These are phyloP conservation scores for Cuniculus paca DNA, from an alignment of 2,797 vertebrate species.

Conservation along the genomic window DNA sequence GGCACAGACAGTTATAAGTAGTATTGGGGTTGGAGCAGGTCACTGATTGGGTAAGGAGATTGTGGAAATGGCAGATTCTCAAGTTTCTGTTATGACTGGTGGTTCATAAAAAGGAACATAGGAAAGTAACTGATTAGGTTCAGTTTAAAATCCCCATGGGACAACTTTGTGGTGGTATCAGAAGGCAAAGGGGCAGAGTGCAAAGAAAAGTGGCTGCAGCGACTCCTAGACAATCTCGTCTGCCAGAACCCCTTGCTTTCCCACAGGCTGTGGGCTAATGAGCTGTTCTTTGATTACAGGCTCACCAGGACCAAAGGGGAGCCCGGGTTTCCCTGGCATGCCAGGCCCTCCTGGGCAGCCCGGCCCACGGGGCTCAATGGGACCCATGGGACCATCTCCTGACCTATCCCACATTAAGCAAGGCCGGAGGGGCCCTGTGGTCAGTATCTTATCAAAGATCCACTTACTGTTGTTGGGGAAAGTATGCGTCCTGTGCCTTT, in stretches of 20 bases:
- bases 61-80: neutral
- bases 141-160: neutral
- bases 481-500: fast-evolving
- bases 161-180: neutral
- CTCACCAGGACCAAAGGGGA: constrained; percentile 93
- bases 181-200: neutral
- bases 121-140: neutral
- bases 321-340: constrained; percentile 91
- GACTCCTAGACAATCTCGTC: too few species aligned
- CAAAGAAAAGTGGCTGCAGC: neutral
- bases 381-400: constrained; percentile 96
- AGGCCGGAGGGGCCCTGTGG: constrained; percentile 96
- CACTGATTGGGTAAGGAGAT: neutral
- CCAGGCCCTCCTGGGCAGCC: constrained; percentile 93
- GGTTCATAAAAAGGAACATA: neutral
- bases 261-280: neutral
- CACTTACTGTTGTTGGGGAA: neutral
- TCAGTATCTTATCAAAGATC: constrained; percentile 88
- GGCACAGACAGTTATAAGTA: neutral
- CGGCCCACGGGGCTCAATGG: constrained; percentile 97
- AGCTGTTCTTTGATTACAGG: constrained; percentile 88
- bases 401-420: constrained; percentile 97
- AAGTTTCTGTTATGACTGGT: neutral
- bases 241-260: neutral
- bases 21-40: neutral